Percentiles rank a stretch among this genome's conserved stretches.
phyloP scores from a whole-genome alignment of 2,113 vertebrate species.

The Philantomba maxwellii region DNA sequence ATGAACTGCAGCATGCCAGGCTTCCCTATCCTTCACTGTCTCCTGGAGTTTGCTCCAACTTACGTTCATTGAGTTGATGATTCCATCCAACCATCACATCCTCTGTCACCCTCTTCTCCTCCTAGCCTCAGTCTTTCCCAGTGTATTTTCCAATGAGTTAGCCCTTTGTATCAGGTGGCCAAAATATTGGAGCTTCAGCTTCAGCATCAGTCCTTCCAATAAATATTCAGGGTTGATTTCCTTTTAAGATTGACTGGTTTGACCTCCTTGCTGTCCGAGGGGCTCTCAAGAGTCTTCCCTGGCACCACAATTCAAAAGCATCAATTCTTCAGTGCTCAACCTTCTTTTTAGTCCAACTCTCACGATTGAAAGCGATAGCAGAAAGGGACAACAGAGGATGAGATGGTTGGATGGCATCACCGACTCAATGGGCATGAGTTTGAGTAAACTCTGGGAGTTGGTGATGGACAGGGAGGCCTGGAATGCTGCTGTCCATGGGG shows the following conservation, averaged over 20 bases:
- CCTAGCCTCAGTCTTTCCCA: neutral
- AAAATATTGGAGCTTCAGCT: neutral
- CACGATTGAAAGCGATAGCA: rapidly evolving
- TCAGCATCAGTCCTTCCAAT: neutral
- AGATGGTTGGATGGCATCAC: neutral
- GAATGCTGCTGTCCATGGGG: neutral
- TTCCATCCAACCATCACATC: neutral
- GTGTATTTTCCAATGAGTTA: neutral
- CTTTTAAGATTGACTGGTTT: neutral
- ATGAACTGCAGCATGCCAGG: neutral
- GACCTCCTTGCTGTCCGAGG: neutral
- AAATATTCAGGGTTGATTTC: neutral
- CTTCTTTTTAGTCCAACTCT: neutral
- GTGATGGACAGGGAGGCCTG: neutral
- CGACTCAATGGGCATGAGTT: neutral
- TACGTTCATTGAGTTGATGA: neutral
- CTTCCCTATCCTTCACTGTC: neutral
- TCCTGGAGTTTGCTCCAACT: neutral
- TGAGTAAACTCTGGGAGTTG: neutral
- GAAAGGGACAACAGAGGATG: neutral
- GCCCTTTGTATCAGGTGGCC: neutral
- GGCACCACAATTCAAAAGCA: neutral
- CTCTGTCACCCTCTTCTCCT: neutral
- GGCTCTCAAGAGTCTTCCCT: neutral
- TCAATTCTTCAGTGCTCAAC: neutral